These are phyloP conservation scores for Tetranychus cinnabarinus DNA, from an alignment of 1,140 invertebrate genomes.

Conservation along the genomic window DNA sequence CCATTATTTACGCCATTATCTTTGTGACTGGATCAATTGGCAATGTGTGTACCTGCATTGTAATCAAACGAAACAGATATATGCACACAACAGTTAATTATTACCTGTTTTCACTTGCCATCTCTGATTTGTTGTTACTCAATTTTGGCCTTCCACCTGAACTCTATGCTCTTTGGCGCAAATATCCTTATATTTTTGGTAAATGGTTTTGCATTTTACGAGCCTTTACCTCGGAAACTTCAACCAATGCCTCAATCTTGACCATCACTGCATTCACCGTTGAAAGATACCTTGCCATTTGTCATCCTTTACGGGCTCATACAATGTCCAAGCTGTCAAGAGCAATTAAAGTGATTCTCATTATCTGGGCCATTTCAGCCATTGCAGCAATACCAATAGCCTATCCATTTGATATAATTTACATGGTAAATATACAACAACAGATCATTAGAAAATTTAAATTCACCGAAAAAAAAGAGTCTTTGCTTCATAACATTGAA, in stretches of 20 bases:
- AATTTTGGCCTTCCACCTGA: slow-evolving; percentile 44
- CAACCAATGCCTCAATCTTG: slow-evolving; percentile 72
- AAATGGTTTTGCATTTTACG: slow-evolving; percentile 58
- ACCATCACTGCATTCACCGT: slow-evolving; percentile 81
- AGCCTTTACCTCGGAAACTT: slow-evolving; percentile 60
- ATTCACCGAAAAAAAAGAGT: neutral
- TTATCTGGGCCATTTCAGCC: slow-evolving; percentile 20
- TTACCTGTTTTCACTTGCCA: slow-evolving; percentile 72
- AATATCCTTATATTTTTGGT: slow-evolving; percentile 66
- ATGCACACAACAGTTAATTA: slow-evolving; percentile 48
- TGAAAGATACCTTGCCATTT: slow-evolving; percentile 81
- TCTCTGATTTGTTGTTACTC: slow-evolving; percentile 71
- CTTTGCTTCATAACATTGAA: neutral
- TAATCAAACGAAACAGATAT: slow-evolving; percentile 29
- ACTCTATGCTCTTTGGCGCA: slow-evolving; percentile 67
- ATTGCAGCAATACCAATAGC: slow-evolving; percentile 28
- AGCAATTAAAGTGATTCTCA: slow-evolving; percentile 21
- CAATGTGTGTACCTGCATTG: slow-evolving; percentile 31
- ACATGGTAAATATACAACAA: neutral
- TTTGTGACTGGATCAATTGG: slow-evolving; percentile 26
- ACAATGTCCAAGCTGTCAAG: slow-evolving; percentile 21
- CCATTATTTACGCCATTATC: slow-evolving; percentile 19
- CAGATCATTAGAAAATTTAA: neutral
- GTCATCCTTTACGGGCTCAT: slow-evolving; percentile 40
- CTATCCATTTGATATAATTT: slow-evolving; percentile 21